Conservation (phyloP, 2,113 vertebrate genomes). For the Cyprinodon variegatus region DNA sequence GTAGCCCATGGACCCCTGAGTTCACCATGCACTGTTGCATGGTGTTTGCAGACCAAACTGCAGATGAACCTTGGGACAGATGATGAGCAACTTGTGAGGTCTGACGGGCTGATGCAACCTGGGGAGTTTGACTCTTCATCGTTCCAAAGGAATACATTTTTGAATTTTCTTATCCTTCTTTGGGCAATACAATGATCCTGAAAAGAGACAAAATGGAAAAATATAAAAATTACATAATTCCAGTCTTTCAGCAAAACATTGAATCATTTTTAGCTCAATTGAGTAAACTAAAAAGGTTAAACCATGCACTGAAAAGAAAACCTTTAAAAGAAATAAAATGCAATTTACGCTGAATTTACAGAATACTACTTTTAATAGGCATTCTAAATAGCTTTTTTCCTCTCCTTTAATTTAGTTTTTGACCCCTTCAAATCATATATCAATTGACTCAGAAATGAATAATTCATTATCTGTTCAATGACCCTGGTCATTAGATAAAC, state of each 20-base stretch:
- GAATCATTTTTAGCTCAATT: neutral
- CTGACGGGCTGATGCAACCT: neutral
- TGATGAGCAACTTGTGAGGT: slow-evolving; percentile 3
- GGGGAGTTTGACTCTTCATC: slow-evolving; percentile 15
- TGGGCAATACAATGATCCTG: slow-evolving; percentile 22
- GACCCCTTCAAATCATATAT: no score
- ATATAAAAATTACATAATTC: no score
- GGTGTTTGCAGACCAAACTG: slow-evolving; percentile 10
- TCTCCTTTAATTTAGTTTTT: no score
- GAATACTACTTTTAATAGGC: no score
- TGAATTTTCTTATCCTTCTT: neutral
- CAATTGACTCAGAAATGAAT: no score
- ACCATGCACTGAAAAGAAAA: no score
- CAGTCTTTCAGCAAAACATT: neutral
- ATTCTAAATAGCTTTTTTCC: no score
- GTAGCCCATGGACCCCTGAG: neutral
- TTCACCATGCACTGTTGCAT: neutral
- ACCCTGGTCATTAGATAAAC: no score
- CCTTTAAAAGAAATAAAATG: no score
- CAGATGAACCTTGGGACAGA: neutral
- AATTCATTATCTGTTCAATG: no score
- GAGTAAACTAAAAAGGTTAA: no score
- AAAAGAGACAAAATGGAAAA: slow-evolving; percentile 9
- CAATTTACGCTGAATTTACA: no score
- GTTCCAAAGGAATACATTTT: slow-evolving; percentile 38